Percentiles rank a stretch among this genome's conserved stretches.
Evolutionary conservation across 2,888 invertebrate genomes (phyloP).

Genomic region (Anodontia alba): DNA sequence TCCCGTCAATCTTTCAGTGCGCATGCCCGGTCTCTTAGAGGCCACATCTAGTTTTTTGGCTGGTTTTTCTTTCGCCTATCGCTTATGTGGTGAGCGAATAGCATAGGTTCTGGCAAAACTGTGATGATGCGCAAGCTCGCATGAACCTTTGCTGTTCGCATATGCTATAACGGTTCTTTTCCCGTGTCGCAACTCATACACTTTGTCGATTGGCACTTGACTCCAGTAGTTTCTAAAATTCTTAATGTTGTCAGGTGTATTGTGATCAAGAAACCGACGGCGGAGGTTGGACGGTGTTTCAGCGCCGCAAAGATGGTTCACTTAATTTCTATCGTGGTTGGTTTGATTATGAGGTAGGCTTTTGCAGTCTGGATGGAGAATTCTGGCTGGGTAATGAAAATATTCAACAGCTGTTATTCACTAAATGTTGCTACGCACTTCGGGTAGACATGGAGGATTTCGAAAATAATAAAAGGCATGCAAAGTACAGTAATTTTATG

Average conservation of each 20-base stretch:
- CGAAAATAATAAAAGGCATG: slow-evolving; percentile 19
- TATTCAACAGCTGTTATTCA: slow-evolving; percentile 20
- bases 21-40: too few relatives aligned
- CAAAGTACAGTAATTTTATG: slow-evolving; percentile 31
- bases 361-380: slow-evolving; percentile 34
- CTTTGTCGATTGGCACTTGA: too few relatives aligned
- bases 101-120: too few relatives aligned
- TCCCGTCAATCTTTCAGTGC: too few relatives aligned
- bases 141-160: too few relatives aligned
- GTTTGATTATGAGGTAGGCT: slow-evolving; percentile 45
- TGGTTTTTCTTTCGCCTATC: too few relatives aligned
- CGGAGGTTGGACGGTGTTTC: slow-evolving; percentile 63
- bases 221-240: too few relatives aligned
- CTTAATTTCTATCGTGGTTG: slow-evolving; percentile 42
- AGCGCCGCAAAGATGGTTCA: slow-evolving; percentile 39
- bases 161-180: too few relatives aligned
- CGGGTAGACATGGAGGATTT: slow-evolving; percentile 42
- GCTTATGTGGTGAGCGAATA: too few relatives aligned
- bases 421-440: slow-evolving; percentile 23
- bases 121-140: too few relatives aligned
- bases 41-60: too few relatives aligned
- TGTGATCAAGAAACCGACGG: slow-evolving; percentile 57
- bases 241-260: slow-evolving; percentile 27
- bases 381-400: slow-evolving; percentile 46
- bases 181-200: too few relatives aligned